Percentiles rank a stretch among this genome's conserved stretches.
These are phyloP conservation scores for Mormoops blainvillei DNA, from an alignment of 2,113 vertebrate species.

Conservation along the genomic window DNA sequence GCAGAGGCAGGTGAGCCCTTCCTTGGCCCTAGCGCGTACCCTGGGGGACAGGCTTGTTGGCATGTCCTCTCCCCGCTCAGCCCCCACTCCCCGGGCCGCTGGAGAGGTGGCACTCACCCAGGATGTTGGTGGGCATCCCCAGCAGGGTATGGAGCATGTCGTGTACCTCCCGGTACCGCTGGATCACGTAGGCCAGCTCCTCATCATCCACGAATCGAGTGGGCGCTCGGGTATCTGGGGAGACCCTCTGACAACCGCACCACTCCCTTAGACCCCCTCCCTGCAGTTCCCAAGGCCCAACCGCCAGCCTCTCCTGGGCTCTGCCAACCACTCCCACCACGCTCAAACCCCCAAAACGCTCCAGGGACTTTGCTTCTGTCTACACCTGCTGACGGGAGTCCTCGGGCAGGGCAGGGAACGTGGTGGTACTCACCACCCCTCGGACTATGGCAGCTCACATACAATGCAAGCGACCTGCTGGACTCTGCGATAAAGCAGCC, in stretches of 20 bases:
- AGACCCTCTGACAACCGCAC: conserved; percentile 84
- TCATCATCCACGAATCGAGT: conserved; percentile 94
- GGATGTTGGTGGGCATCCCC: conserved; percentile 96
- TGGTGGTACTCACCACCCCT: fast-evolving
- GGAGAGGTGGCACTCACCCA: conserved; percentile 82
- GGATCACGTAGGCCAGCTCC: conserved; percentile 94
- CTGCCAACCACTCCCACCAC: not conserved
- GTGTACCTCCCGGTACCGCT: conserved; percentile 94
- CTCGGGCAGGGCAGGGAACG: not conserved
- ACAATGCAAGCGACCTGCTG: not conserved
- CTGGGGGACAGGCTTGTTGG: not conserved
- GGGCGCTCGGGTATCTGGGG: conserved; percentile 90
- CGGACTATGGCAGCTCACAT: not conserved
- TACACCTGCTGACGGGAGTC: not conserved
- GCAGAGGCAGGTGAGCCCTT: not conserved
- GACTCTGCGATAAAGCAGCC: not conserved
- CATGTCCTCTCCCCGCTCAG: fast-evolving
- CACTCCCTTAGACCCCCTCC: not conserved
- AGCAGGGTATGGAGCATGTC: conserved; percentile 95
- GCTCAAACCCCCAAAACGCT: not conserved
- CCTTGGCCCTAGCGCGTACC: not conserved
- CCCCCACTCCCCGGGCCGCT: not conserved
- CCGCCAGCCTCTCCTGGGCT: not conserved
- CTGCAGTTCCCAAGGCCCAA: not conserved
- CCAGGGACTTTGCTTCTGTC: not conserved